Evolutionary conservation across 1,140 invertebrate species (phyloP).

Genomic region (Eriocheir sinensis): DNA sequence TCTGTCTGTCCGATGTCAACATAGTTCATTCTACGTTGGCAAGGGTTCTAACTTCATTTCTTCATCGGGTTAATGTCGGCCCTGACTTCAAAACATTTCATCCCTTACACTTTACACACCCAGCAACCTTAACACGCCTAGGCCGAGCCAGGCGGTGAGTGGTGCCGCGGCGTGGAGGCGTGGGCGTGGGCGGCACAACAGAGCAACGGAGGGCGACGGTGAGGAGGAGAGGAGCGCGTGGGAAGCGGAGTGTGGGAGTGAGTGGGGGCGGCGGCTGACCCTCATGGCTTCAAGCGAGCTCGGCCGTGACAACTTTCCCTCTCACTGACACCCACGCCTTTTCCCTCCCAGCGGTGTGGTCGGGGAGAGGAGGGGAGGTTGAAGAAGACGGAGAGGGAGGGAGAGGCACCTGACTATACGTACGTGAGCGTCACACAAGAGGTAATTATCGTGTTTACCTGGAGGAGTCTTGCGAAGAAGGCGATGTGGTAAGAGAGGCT

Average conservation of each 20-base stretch:
- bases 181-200: background rate
- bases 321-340: background rate
- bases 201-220: background rate
- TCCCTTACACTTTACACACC: too few relatives aligned
- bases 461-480: background rate
- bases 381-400: background rate
- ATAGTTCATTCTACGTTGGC: too few relatives aligned
- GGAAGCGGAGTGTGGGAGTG: conserved; percentile 11
- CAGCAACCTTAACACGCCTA: too few relatives aligned
- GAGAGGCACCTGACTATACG: background rate
- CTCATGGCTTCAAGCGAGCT: background rate
- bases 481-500: background rate
- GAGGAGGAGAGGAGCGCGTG: background rate
- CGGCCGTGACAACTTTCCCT: conserved; percentile 12
- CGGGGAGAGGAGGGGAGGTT: too few relatives aligned
- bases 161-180: background rate
- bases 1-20: too few relatives aligned
- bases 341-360: background rate
- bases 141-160: background rate
- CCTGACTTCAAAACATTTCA: too few relatives aligned
- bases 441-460: background rate
- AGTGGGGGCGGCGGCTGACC: background rate
- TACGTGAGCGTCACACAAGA: background rate
- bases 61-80: too few relatives aligned
- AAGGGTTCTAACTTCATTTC: too few relatives aligned